Evolutionary conservation across 2,113 vertebrate genomes (phyloP).

Genomic region (Neodontobutis hainanensis): DNA sequence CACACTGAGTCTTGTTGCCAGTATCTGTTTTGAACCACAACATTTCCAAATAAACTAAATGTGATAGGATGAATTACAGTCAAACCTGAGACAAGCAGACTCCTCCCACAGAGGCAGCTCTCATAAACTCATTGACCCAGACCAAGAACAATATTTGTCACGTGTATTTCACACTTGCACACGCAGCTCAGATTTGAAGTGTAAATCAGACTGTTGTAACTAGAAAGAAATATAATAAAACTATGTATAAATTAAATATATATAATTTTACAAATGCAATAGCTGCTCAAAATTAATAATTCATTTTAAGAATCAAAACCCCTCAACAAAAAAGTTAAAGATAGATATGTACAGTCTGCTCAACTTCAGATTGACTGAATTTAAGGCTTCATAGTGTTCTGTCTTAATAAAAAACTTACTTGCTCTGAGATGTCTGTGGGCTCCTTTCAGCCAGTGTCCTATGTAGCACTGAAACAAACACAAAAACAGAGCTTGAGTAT

Average conservation of each 20-base stretch:
- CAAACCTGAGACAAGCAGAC: background rate
- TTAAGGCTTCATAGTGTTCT: background rate
- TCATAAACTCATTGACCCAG: constrained; percentile 35
- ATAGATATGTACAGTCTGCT: too few species aligned
- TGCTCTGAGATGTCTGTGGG: background rate
- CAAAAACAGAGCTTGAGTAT: background rate
- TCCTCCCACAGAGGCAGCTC: background rate
- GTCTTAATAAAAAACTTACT: constrained; percentile 32
- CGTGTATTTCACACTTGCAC: constrained; percentile 15
- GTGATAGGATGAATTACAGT: constrained; percentile 5
- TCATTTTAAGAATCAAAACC: too few species aligned
- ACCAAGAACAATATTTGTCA: constrained; percentile 31
- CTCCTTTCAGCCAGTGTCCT: constrained; percentile 12
- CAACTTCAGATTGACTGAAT: too few species aligned
- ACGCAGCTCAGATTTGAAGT: background rate
- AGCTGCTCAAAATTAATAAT: too few species aligned
- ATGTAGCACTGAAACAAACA: constrained; percentile 25
- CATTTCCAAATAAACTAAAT: constrained; percentile 30
- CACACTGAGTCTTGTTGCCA: too few species aligned
- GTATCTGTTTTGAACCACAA: background rate
- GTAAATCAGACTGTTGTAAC: too few species aligned
- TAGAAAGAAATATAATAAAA: too few species aligned
- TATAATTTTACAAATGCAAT: background rate
- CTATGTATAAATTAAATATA: background rate
- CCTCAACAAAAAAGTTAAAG: too few species aligned